Base-by-base conservation (phyloP, 2,113 vertebrate genomes). In the Anseranas semipalmata region DNA sequence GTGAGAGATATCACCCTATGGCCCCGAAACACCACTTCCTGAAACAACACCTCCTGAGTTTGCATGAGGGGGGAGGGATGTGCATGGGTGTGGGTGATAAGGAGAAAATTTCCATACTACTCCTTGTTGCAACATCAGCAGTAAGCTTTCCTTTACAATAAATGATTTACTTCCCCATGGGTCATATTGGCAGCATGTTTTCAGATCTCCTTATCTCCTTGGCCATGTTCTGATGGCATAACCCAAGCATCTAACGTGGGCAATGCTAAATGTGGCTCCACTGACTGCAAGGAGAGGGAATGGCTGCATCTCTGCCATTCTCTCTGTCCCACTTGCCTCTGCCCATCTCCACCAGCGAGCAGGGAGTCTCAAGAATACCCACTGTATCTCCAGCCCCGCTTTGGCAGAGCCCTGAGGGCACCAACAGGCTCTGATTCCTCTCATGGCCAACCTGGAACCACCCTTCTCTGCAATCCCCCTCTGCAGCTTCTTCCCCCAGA, bases 221-320 rank as follows among this genome's bases (percentile, higher is more conserved):
- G 55, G 56, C 53, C 25, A 4, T 16, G 9, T 30, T 39, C 68
- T 45, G 41, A 21, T 55, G 55, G 10, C 18, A 46, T 22, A 56
- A 11, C 22, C 48, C 71, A 66, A n/a, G 30, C 1, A 0, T 19
- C 20, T 25, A 33, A 37, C 0, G 0, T 12, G 4, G 5, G 1
- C 73, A 33, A 21, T 41, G 14, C 62, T 74, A 90, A 89, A 67
- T 18, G 9, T 46, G 28, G 32, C 50, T 74, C 41, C 1, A 0
- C 58, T 73, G 62, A 52, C 28, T 3, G 0, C 17, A 59, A 2
- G 2, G 2, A 20, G 45, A 78, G 4, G 3, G 30, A 2, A 12
- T 53, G 67, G 35, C 27, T 7, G 3, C 35, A n/a, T 17, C 33
- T 66, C 16, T 3, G 2, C 30, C 6, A 0, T 5, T 70, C 19